Evolutionary conservation across 2,888 invertebrate genomes (phyloP), one percentile per base, ranked within the genome.

Genomic region (Drosophila tanythrix): DNA sequence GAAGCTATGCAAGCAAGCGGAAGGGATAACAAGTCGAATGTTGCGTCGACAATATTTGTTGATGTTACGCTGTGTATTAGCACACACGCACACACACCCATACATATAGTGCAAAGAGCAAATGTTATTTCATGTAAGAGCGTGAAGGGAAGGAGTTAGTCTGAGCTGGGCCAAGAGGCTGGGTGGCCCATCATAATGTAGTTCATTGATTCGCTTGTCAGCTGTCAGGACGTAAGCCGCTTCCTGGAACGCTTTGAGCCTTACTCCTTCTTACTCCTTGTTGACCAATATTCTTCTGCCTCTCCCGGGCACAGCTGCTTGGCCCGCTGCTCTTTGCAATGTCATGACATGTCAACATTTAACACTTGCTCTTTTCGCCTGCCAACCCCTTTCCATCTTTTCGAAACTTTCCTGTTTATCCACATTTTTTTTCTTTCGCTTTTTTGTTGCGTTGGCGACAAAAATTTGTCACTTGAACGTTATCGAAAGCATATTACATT

Each of bases 271-370:
- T 55, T 52, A 18, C 57, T 67, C 36, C 63, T 58, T 74, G 73
- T 74, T 84, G 84, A 85, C 85, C 84, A 82, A 76, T 71, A 79
- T 62, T 71, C 57, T 3, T 38, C 40, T 59, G 51, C 35, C 33
- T 38, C 60, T 51, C 50, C 65, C 59, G 51, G 70, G 58, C 78
- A 62, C 74, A 74, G 64, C 70, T 76, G 82, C 71, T 70, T 71
- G 69, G 65, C 63, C 68, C 56, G 48, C 64, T 61, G 76, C 85
- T 87, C 89, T 74, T 70, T 87, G 87, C 82, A 80, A 87, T 86
- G 89, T 84, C 86, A 89, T 82, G 86, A 84, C 89, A 89, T 87
- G 89, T 88, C 85, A 87, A 89, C 89, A 84, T 87, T 87, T 87
- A 87, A 89, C 86, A 87, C 86, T 87, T 87, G 88, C 89, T 87